Percentiles rank a stretch among this genome's conserved stretches.
phyloP scores from a whole-genome alignment of 1,140 invertebrate genomes.

The Venustaconcha ellipsiformis region DNA sequence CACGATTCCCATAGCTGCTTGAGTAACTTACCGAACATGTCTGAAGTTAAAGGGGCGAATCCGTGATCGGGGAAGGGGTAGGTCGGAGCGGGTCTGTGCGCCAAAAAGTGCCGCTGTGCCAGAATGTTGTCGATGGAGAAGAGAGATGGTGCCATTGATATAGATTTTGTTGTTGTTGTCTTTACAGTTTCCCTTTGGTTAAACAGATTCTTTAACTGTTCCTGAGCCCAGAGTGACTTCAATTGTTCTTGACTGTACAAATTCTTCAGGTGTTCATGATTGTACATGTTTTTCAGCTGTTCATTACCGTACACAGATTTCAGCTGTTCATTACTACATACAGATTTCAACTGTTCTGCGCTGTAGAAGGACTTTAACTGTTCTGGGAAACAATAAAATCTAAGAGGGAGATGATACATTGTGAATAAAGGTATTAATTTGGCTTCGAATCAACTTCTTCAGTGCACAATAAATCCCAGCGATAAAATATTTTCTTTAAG shows the following conservation, averaged over 20 bases:
- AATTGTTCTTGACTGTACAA: too few relatives aligned
- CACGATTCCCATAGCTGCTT: too few relatives aligned
- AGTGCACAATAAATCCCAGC: too few relatives aligned
- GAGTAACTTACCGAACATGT: conserved; percentile 32
- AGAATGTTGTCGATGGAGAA: conserved; percentile 34
- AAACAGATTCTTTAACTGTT: conserved; percentile 14
- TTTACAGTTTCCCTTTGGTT: conserved; percentile 17
- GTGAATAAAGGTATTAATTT: neutral
- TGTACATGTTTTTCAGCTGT: conserved; percentile 18
- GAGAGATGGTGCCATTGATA: conserved; percentile 12
- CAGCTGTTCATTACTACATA: conserved; percentile 28
- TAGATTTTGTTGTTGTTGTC: conserved; percentile 1
- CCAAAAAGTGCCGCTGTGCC: conserved; percentile 27
- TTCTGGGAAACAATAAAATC: conserved; percentile 27
- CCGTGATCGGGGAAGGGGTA: conserved; percentile 28
- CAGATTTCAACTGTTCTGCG: conserved; percentile 26
- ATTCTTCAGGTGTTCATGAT: conserved; percentile 1
- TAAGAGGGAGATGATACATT: conserved; percentile 29
- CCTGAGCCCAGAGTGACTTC: too few relatives aligned
- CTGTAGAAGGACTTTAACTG: conserved; percentile 29
- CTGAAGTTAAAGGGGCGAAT: conserved; percentile 20
- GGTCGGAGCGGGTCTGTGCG: conserved; percentile 26
- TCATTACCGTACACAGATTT: conserved; percentile 22
- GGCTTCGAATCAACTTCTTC: too few relatives aligned
- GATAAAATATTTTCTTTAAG: too few relatives aligned